Percentiles rank a stretch among this genome's conserved stretches.
phyloP scores from a whole-genome alignment of 2,888 invertebrate genomes.

The Podotricha telesiphe region DNA sequence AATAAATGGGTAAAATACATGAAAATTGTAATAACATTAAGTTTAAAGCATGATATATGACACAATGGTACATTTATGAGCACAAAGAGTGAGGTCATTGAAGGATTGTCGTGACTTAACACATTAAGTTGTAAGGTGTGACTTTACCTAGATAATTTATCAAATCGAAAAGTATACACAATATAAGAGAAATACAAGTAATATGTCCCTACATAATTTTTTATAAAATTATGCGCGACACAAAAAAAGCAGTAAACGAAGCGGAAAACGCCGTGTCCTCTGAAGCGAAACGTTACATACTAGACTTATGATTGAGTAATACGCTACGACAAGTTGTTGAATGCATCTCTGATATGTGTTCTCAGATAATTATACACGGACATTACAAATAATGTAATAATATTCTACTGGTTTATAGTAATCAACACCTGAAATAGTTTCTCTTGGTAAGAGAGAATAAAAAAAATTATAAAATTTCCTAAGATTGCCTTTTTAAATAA shows the following conservation, averaged over 20 bases:
- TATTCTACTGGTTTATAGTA: background rate
- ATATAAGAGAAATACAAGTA: background rate
- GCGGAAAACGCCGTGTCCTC: constrained; percentile 50
- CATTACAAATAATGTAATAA: background rate
- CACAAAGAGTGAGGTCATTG: constrained; percentile 16
- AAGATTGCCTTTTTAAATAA: too few species aligned
- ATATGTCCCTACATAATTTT: background rate
- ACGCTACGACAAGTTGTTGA: constrained; percentile 32
- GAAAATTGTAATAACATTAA: too few species aligned
- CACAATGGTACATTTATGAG: background rate
- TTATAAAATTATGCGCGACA: constrained; percentile 14
- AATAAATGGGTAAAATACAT: too few species aligned
- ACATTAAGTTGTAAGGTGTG: constrained; percentile 7
- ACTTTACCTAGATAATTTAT: background rate
- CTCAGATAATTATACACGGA: background rate
- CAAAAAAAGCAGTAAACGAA: constrained; percentile 54
- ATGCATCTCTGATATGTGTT: constrained; percentile 21
- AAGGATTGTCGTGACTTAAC: constrained; percentile 10
- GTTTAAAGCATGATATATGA: background rate
- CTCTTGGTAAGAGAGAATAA: too few species aligned
- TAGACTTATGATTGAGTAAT: constrained; percentile 48
- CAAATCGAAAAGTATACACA: background rate
- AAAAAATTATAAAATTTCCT: too few species aligned
- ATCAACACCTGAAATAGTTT: too few species aligned
- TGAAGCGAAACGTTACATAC: constrained; percentile 58